Percentiles rank a stretch among this genome's conserved stretches.
phyloP scores from a whole-genome alignment of 2,888 invertebrate species.

The Alitta virens region DNA sequence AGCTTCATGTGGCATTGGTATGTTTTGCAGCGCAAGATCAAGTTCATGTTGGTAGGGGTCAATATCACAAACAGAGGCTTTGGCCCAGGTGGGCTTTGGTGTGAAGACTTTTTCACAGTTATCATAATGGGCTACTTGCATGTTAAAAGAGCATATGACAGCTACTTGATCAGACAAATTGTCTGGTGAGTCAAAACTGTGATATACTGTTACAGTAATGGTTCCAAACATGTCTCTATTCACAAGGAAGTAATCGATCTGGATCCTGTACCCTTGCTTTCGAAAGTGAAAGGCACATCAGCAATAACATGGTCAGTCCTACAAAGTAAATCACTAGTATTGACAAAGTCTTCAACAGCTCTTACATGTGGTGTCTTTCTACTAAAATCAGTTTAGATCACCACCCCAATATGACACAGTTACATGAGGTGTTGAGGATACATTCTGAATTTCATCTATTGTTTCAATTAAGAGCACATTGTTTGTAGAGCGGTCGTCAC shows the following conservation, averaged over 20 bases:
- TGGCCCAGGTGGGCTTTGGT: background rate
- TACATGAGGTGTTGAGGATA: too few species aligned
- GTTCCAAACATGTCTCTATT: background rate
- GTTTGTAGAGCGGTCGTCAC: too few species aligned
- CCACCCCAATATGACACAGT: too few species aligned
- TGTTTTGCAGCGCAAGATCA: background rate
- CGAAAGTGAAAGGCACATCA: background rate
- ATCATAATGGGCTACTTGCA: too few species aligned
- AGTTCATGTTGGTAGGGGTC: background rate
- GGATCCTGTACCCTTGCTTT: background rate
- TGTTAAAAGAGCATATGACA: background rate
- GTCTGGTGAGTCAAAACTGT: background rate
- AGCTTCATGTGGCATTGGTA: background rate
- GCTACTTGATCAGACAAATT: background rate
- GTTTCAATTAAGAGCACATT: too few species aligned
- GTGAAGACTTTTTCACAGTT: background rate
- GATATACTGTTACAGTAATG: background rate
- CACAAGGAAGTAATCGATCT: background rate
- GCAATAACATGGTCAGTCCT: background rate
- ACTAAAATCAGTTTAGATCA: too few species aligned
- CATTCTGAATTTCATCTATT: too few species aligned
- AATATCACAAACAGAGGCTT: background rate
- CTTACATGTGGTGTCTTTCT: background rate
- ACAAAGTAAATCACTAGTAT: background rate
- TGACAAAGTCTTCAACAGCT: background rate